Evolutionary conservation across 2,113 vertebrate genomes (phyloP), one percentile per base, ranked within the genome.

Genomic region (Oriolus oriolus): DNA sequence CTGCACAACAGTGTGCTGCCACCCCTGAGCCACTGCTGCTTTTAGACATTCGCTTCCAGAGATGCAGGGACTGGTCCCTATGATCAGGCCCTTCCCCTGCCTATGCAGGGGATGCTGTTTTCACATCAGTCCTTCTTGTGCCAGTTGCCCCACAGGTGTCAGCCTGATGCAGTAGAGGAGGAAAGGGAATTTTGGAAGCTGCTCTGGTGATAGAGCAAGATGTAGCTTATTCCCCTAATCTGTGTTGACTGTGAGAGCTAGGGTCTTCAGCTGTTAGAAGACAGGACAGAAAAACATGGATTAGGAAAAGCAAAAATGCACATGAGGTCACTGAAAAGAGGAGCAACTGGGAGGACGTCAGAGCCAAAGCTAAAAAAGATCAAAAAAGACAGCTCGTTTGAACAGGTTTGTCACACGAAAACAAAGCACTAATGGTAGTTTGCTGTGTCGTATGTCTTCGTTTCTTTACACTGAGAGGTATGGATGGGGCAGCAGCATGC

Each of bases 301-400:
- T 59, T 50, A 76, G 42, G 66, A 79, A 60, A 16, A 69, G 5
- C 21, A 64, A 64, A 82, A 93, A 57, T 56, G 17, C 10, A 33
- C 21, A 7, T 26, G 23, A 56, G 1, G 24, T 53, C 70, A 52
- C 31, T 28, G 18, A 44, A 59, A 85, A 59, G 16, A 35, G 11
- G 19, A 74, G 13, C 13, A 66, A 63, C 4, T 0, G 0, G n/a
- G n/a, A 65, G 23, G 20, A 13, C 84, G 63, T 39, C 5, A 1
- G 47, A 65, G 21, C 4, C 30, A 63, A 88, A 92, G 18, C 23
- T 35, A 17, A 68, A 75, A 60, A 24, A 49, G 2, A 52, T 44
- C 1, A 14, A 31, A 73, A 70, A 30, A 16, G 4, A 14, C 15
- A 59, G 2, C 21, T 66, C 9, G 11, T 74, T 31, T 54, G 31